These are phyloP conservation scores for Atherinosoma microstoma DNA, from an alignment of 2,797 vertebrate genomes.

Conservation along the genomic window DNA sequence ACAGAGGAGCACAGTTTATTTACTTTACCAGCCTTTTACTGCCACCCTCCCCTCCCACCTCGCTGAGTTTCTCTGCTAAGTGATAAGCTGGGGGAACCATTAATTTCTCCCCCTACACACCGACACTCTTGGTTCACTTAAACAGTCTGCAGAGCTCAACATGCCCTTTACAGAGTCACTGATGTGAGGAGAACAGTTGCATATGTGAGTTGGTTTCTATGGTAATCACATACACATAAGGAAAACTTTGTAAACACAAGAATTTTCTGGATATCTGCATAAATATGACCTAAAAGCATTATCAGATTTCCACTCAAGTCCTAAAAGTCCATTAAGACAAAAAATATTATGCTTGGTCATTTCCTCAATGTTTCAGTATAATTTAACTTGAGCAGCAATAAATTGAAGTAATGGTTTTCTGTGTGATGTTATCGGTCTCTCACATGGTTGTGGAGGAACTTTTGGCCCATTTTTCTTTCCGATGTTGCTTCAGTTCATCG, in stretches of 20 bases:
- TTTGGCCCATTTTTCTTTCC: not conserved
- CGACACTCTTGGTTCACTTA: conserved; percentile 40
- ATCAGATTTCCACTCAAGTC: not conserved
- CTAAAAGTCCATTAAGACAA: not conserved
- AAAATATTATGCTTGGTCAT: not conserved
- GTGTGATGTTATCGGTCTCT: not conserved
- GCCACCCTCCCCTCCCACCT: conserved; percentile 15
- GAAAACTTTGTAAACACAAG: not conserved
- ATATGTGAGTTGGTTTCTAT: conserved; percentile 5
- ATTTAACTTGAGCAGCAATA: not conserved
- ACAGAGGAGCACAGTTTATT: conserved; percentile 61
- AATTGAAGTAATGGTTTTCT: not conserved
- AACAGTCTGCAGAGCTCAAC: conserved; percentile 55
- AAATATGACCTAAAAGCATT: not conserved
- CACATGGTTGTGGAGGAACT: not conserved
- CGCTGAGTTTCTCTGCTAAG: conserved; percentile 35
- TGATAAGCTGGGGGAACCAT: conserved; percentile 52
- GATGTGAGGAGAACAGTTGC: conserved; percentile 20
- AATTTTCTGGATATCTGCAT: not conserved
- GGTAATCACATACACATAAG: conserved; percentile 5
- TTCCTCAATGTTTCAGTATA: not conserved
- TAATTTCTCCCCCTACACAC: conserved; percentile 37
- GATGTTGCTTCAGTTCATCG: not conserved
- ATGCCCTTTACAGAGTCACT: conserved; percentile 52
- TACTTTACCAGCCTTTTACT: conserved; percentile 71